Conservation (phyloP, 2,888 invertebrate genomes). For the Aphidius colemani region DNA sequence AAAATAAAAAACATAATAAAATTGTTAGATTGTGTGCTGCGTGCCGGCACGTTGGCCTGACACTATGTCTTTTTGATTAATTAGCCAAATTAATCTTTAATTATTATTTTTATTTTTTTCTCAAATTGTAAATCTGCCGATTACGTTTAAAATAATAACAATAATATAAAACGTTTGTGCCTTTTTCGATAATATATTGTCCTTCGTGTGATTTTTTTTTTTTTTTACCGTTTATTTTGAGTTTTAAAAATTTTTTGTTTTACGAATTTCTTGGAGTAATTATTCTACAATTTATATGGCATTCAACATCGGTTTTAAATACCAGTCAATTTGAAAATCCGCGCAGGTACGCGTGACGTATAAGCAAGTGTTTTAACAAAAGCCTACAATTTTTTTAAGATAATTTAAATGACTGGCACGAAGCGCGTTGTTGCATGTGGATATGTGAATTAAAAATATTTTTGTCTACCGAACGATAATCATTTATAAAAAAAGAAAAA, state of each 20-base stretch:
- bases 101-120: conserved; percentile 12
- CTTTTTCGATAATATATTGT: conserved; percentile 23
- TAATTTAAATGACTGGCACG: conserved; percentile 29
- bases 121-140: conserved; percentile 1
- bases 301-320: no score
- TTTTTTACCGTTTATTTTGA: no score
- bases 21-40: neutral
- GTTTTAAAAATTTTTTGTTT: no score
- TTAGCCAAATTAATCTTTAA: conserved; percentile 11
- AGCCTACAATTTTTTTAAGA: conserved; percentile 8
- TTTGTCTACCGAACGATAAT: no score
- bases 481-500: no score
- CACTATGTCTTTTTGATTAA: conserved; percentile 7
- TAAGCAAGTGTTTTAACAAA: conserved; percentile 14
- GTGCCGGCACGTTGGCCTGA: conserved; percentile 22
- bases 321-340: conserved; percentile 12
- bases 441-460: neutral
- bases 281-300: no score
- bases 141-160: neutral
- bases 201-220: conserved; percentile 12
- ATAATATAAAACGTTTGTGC: conserved; percentile 24
- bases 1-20: no score
- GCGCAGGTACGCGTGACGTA: conserved; percentile 21
- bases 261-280: no score
- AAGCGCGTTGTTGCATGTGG: neutral